Evolutionary conservation across 2,888 invertebrate species (phyloP), one percentile per base, ranked within the genome.

Genomic region (Lamellibrachia columna): DNA sequence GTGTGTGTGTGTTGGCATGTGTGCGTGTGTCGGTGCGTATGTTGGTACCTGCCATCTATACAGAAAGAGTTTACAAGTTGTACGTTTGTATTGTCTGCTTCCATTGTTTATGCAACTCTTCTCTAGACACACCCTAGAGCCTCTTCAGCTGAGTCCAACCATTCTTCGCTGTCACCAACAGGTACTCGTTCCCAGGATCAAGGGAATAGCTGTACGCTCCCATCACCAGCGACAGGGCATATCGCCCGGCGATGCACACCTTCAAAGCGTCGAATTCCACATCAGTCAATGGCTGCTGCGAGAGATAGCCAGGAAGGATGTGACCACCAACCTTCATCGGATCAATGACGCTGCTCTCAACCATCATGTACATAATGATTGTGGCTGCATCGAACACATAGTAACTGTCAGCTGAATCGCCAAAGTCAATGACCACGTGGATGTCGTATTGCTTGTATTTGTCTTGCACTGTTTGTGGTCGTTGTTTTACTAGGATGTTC

Each of bases 321-420:
- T 98, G 96, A 7, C 96, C 97, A 9, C 95, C 94, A 93, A 96
- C 93, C 94, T 94, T 94, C n/a, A 96, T 58, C 0, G 95, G 94
- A 75, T 95, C 95, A 91, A 98, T 95, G 93, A 97, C 97, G 22
- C 97, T 97, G 0, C 97, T 97, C 93, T 98, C 97, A 60, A 98
- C 96, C 96, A 98, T 98, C 97, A 98, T 97, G 96, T 99, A 99
- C 40, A 98, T 97, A 97, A 98, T 97, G 1, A 98, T 97, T 93
- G 99, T 98, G 1, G 98, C 98, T 93, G 99, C 96, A 96, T 99
- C 99, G 96, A 98, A 99, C 90, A 99, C 93, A 91, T 95, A 97
- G 95, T 97, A 98, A 0, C 98, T 97, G 93, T 97, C 97, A 93
- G 98, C 98, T 52, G 97, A 97, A 96, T 99, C 99, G 0, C 98